phyloP scores from a whole-genome alignment of 2,888 invertebrate genomes.

The Tetragnatha montana region DNA sequence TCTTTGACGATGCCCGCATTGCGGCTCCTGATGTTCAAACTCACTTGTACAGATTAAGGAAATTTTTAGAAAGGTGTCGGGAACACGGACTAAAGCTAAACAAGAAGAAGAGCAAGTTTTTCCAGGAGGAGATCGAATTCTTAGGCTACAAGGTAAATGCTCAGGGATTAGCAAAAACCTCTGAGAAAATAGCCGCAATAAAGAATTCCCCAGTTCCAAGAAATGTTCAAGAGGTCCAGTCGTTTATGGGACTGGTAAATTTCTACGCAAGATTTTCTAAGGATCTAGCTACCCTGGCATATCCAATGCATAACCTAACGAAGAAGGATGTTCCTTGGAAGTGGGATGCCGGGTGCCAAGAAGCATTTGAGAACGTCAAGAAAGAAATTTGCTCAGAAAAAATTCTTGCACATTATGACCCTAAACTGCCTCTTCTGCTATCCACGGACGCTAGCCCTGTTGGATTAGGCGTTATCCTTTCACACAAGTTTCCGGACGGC shows the following conservation, averaged over 20 bases:
- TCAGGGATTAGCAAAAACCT: not conserved
- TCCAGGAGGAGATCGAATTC: not conserved
- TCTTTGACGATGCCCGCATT: not conserved
- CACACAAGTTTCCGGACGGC: not conserved
- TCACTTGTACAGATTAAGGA: not conserved
- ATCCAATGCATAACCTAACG: not conserved
- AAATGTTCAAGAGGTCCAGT: not conserved
- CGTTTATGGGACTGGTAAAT: not conserved
- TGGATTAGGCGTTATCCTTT: not conserved
- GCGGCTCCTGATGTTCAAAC: not conserved
- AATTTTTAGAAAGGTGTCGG: not conserved
- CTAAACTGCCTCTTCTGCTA: not conserved
- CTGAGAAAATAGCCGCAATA: not conserved
- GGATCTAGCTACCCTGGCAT: not conserved
- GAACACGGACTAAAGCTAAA: not conserved
- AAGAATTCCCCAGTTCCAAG: not conserved
- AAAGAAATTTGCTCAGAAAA: not conserved
- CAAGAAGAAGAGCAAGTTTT: not conserved
- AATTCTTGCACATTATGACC: not conserved
- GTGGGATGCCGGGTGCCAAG: not conserved
- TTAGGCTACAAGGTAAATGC: not conserved
- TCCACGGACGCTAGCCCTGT: not conserved
- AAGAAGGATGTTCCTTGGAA: not conserved
- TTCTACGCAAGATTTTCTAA: not conserved
- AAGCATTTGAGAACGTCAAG: not conserved